Percentiles rank a stretch among this genome's conserved stretches.
Evolutionary conservation across 2,888 invertebrate genomes (phyloP).

Genomic region (Drosophila phalerata): DNA sequence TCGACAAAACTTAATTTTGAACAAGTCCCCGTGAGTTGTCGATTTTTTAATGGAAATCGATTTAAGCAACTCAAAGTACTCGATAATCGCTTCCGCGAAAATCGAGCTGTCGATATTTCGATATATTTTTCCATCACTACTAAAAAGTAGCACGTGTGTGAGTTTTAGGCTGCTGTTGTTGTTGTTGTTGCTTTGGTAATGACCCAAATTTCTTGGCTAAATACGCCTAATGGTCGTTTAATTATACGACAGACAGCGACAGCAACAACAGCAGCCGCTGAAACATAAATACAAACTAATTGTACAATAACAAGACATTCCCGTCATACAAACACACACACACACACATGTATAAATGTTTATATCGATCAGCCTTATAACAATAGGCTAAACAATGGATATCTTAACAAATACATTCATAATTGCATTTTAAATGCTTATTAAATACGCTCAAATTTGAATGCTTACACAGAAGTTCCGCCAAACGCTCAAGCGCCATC

Average conservation of each 20-base stretch:
- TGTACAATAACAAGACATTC: constrained; percentile 74
- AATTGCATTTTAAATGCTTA: constrained; percentile 41
- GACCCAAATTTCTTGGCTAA: constrained; percentile 79
- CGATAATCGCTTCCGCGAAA: too few relatives aligned
- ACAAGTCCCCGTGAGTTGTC: too few relatives aligned
- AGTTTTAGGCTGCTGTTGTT: constrained; percentile 58
- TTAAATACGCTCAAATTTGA: not conserved
- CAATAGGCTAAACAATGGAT: constrained; percentile 40
- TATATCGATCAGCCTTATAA: constrained; percentile 46
- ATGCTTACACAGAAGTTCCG: not conserved
- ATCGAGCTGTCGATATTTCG: too few relatives aligned
- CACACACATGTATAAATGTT: constrained; percentile 21
- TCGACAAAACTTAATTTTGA: too few relatives aligned
- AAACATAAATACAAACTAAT: constrained; percentile 76
- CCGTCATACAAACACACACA: constrained; percentile 8
- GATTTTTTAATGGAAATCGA: too few relatives aligned
- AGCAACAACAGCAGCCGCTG: constrained; percentile 30
- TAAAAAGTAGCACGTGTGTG: constrained; percentile 69
- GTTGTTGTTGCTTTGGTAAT: constrained; percentile 67
- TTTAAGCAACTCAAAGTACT: too few relatives aligned
- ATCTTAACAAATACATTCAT: constrained; percentile 41
- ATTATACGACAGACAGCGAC: constrained; percentile 62
- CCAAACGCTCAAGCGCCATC: constrained; percentile 27
- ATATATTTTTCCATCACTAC: too few relatives aligned
- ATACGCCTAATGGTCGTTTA: constrained; percentile 79